phyloP scores from a whole-genome alignment of 2,797 vertebrate genomes.

The Epinephelus coioides region DNA sequence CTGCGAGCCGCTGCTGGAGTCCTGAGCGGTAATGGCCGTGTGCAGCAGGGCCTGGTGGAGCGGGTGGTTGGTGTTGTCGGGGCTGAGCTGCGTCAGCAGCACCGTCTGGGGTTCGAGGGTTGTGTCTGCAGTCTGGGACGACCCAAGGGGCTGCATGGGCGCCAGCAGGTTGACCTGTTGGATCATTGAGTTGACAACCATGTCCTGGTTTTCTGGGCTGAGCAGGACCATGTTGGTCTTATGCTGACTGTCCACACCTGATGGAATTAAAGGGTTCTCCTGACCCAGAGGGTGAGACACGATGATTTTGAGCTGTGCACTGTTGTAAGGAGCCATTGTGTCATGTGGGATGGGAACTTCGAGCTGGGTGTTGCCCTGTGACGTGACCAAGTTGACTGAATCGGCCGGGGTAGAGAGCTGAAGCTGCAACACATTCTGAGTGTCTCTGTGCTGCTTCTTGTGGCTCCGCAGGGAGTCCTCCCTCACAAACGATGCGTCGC shows the following conservation, averaged over 20 bases:
- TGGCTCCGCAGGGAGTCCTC: constrained; percentile 97
- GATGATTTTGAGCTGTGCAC: constrained; percentile 92
- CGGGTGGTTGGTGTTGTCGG: constrained; percentile 66
- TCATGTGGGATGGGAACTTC: constrained; percentile 62
- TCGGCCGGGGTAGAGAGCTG: constrained; percentile 70
- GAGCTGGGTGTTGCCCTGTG: constrained; percentile 38
- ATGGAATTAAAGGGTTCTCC: constrained; percentile 78
- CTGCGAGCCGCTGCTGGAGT: constrained; percentile 80
- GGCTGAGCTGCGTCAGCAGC: constrained; percentile 86
- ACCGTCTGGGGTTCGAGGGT: constrained; percentile 84
- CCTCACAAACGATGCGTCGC: constrained; percentile 93
- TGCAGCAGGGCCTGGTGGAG: constrained; percentile 89
- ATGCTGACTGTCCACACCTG: constrained; percentile 63
- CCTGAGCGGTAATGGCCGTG: constrained; percentile 73
- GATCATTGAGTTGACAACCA: constrained; percentile 89
- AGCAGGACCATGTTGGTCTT: constrained; percentile 79
- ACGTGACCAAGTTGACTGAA: neutral
- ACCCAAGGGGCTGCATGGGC: constrained; percentile 78
- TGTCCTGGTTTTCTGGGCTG: constrained; percentile 78
- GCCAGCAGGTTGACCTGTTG: constrained; percentile 93
- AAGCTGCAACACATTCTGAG: constrained; percentile 78
- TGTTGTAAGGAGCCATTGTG: constrained; percentile 80
- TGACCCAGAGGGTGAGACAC: constrained; percentile 88
- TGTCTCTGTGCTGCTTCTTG: constrained; percentile 92
- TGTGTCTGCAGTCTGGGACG: constrained; percentile 70